Percentiles rank a stretch among this genome's conserved stretches.
Evolutionary conservation across 1,140 invertebrate species (phyloP).

Genomic region (Neodiprion fabricii): DNA sequence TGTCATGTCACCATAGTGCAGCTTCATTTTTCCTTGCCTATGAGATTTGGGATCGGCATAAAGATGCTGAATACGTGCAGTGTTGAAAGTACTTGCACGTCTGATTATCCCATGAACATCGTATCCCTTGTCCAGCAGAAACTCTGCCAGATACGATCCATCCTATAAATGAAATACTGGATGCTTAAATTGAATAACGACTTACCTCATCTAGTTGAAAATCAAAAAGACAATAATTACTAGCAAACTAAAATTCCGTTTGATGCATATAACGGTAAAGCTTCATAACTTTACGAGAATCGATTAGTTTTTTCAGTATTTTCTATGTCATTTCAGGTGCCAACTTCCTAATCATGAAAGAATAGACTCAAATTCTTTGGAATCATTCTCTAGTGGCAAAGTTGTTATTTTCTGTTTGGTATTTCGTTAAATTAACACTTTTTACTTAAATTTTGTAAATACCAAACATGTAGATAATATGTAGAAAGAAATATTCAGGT

Average conservation of each 20-base stretch:
- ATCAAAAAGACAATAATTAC: not conserved
- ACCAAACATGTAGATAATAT: conserved; percentile 22
- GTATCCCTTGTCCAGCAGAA: conserved; percentile 94
- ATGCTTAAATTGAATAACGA: not conserved
- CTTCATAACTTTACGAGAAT: too few species aligned
- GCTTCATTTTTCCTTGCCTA: conserved; percentile 83
- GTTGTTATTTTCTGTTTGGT: too few species aligned
- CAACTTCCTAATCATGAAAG: too few species aligned
- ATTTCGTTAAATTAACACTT: too few species aligned
- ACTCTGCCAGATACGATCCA: conserved; percentile 98
- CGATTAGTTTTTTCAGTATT: too few species aligned
- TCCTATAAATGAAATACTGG: conserved; percentile 73
- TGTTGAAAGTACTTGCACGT: conserved; percentile 96
- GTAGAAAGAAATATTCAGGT: too few species aligned
- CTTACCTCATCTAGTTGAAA: not conserved
- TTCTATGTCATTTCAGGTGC: too few species aligned
- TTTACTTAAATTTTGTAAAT: not conserved
- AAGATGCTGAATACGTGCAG: conserved; percentile 92
- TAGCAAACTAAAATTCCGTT: too few species aligned
- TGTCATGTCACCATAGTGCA: conserved; percentile 99
- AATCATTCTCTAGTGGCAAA: too few species aligned
- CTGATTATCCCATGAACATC: conserved; percentile 96
- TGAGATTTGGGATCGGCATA: conserved; percentile 90
- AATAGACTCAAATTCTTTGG: too few species aligned
- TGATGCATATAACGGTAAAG: not conserved